Evolutionary conservation across 1,140 invertebrate genomes (phyloP).

Genomic region (Drosophila quadrilineata): DNA sequence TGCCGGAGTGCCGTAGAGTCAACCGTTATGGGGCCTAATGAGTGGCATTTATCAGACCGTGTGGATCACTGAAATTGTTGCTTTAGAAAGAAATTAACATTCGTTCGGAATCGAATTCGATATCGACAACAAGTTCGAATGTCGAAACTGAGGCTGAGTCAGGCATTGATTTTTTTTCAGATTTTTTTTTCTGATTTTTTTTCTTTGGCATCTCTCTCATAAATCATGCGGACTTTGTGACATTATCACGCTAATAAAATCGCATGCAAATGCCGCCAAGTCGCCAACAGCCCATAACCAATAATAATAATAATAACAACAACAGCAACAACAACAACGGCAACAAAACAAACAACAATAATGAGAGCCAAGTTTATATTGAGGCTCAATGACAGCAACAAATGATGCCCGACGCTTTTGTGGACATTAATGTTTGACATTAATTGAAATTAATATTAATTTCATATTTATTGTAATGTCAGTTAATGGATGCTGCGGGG

Average conservation of each 20-base stretch:
- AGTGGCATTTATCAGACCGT: constrained; percentile 65
- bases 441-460: constrained; percentile 81
- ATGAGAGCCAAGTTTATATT: no score
- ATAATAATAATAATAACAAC: background rate
- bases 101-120: background rate
- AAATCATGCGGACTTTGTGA: constrained; percentile 79
- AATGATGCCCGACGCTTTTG: constrained; percentile 79
- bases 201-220: constrained; percentile 54
- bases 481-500: constrained; percentile 54
- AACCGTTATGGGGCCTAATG: constrained; percentile 71
- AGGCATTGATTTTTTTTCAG: constrained; percentile 46
- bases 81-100: constrained; percentile 70
- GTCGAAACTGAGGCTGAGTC: constrained; percentile 14
- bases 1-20: constrained; percentile 28
- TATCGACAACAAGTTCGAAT: background rate
- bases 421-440: constrained; percentile 81
- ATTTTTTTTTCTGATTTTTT: no score
- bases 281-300: constrained; percentile 51
- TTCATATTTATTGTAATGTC: constrained; percentile 77
- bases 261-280: constrained; percentile 56
- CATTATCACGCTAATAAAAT: constrained; percentile 81
- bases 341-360: no score
- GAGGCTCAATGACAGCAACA: constrained; percentile 66
- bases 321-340: constrained; percentile 7
- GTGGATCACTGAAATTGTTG: constrained; percentile 46